These are phyloP conservation scores for Phaonia tiefii DNA, from an alignment of 2,888 invertebrate species.

Conservation along the genomic window DNA sequence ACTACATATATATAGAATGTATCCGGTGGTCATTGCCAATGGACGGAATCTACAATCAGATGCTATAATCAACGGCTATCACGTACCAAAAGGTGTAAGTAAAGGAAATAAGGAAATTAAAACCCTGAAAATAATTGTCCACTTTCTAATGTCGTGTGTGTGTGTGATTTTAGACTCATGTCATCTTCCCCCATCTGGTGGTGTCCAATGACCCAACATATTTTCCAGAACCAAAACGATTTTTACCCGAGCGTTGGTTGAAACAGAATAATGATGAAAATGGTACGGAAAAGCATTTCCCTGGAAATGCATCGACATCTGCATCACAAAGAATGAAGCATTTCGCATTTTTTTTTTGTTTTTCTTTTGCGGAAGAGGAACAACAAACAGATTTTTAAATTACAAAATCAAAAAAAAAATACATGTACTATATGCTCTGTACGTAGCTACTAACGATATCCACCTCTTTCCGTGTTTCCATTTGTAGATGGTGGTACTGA, in stretches of 20 bases:
- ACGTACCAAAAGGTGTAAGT: conserved; percentile 90
- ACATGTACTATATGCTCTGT: too few relatives aligned
- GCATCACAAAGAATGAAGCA: conserved; percentile 9
- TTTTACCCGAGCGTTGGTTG: conserved; percentile 90
- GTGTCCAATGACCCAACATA: conserved; percentile 87
- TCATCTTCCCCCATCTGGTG: conserved; percentile 90
- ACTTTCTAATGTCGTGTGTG: neutral
- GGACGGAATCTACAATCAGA: conserved; percentile 89
- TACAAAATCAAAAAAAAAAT: conserved; percentile 6
- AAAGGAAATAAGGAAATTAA: neutral
- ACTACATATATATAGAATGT: conserved; percentile 83
- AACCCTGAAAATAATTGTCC: too few relatives aligned
- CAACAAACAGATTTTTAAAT: conserved; percentile 8
- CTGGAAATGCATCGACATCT: neutral
- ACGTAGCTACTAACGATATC: conserved; percentile 34
- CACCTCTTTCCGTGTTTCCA: conserved; percentile 5
- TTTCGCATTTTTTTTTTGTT: neutral
- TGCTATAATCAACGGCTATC: conserved; percentile 88
- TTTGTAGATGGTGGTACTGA: conserved; percentile 38
- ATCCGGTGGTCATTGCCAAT: conserved; percentile 91
- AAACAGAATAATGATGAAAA: conserved; percentile 80
- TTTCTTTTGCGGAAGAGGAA: neutral
- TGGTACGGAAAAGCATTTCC: conserved; percentile 70
- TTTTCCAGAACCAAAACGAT: conserved; percentile 86
- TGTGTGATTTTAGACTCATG: conserved; percentile 84